Base-by-base conservation (phyloP, 2,797 vertebrate genomes). In the Malurus leucopterus region DNA sequence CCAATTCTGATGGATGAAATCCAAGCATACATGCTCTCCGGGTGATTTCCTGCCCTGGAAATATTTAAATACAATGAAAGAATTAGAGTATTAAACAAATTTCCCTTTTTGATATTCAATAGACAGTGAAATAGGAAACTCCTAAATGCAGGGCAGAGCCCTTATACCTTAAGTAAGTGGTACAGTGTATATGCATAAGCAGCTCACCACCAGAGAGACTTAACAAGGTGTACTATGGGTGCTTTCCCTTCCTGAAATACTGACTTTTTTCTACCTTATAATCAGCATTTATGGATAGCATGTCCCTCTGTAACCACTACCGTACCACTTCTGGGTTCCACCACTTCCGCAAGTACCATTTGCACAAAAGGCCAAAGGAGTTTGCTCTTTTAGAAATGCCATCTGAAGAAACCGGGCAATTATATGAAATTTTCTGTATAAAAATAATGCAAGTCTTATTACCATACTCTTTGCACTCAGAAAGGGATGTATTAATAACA, bases 401-500 rank as follows among this genome's bases (percentile, higher is more conserved):
- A 63, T 88, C 55, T 95, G 54, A 95, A 94, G 87, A 96, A 96
- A 95, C 55, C 55, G 41, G 70, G 47, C 71, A 96, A 92, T 93
- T 95, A 94, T 32, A 90, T 70, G 36, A 94, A 95, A 90, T 51
- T 46, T 61, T 94, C 32, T 63, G 15, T 53, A 90, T 64, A 89
- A 87, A 95, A 95, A 77, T 38, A 93, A 92, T 94, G 32, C 49
- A 91, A 90, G 80, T 91, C 82, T 93, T 95, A 91, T 84, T 93
- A 92, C 19, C 26, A 92, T 11, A 36, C 12, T 36, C 18, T 95
- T 90, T 82, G 49, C 47, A 69, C 38, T 93, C 55, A 85, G 84
- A 95, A 95, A 95, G 77, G 68, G 71, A 76, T 8, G 51, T 94
- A 82, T 92, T 96, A 94, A 95, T 94, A 78, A 92, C 83, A 91